Base-by-base conservation (phyloP, 1,140 invertebrate species). In the Lordiphosa stackelbergi region DNA sequence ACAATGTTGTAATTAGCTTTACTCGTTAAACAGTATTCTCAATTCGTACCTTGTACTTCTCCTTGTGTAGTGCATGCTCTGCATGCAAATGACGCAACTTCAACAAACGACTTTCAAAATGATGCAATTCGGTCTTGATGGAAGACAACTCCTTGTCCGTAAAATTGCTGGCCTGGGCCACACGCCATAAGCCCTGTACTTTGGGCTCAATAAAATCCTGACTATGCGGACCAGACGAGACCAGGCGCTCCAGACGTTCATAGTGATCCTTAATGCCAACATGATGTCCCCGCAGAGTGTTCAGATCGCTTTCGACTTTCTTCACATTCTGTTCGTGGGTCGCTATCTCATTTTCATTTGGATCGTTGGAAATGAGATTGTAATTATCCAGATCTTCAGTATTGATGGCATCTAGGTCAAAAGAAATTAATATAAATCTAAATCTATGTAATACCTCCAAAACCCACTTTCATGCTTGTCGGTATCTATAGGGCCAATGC, bases 191-290 rank as follows among this genome's bases (percentile, higher is more conserved):
- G 4, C 92, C 93, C 88, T 96, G 93, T 2, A 97, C 96, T 89
- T 95, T 95, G 0, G 94, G 94, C 79, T 98, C 96, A 12, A 95
- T 90, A 87, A 98, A 98, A 68, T 97, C 95, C 84, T 92, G 92
- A 65, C 93, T 94, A 54, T 92, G 91, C 1, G 94, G 93, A 12
- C 90, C 90, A 81, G 72, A 91, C 8, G 93, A 91, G 11, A 94
- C 90, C 40, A 94, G 86, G 46, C 92, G 90, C 66, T 95, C 92
- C 24, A 98, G 88, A 45, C 91, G 91, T 78, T 96, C 94, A 85
- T 93, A 97, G 52, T 93, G 93, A 83, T 94, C 93, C 75, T 94
- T 93, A 7, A 98, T 88, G 36, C 93, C 92, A 37, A 91, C 89
- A 86, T 97, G 93, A 75, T 94, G 94, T 9, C 93, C 92, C 51